Percentiles rank a stretch among this genome's conserved stretches.
These are phyloP conservation scores for Notodonta dromedarius DNA, from an alignment of 2,888 invertebrate species.

Conservation along the genomic window DNA sequence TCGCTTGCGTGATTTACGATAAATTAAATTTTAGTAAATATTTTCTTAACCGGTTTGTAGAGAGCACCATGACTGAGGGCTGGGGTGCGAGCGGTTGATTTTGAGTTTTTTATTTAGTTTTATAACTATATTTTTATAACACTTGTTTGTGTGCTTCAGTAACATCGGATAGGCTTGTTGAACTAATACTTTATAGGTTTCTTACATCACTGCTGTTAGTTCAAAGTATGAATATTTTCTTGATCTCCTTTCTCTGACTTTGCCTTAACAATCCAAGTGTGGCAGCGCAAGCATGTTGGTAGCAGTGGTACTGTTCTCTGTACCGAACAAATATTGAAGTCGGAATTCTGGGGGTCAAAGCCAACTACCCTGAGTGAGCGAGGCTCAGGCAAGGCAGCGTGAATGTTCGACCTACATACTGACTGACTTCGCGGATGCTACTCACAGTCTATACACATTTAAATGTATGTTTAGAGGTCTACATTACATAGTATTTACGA, in stretches of 20 bases:
- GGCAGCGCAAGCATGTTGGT: not conserved
- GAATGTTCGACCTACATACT: no score
- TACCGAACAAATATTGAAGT: not conserved
- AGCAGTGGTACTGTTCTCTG: not conserved
- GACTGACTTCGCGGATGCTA: no score
- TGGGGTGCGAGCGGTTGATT: slow-evolving; percentile 57
- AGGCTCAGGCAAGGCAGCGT: no score
- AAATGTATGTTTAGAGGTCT: no score
- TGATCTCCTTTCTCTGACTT: not conserved
- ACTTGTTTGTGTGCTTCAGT: slow-evolving; percentile 65
- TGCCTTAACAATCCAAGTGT: not conserved
- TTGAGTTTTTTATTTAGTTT: slow-evolving; percentile 74
- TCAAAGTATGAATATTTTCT: no score
- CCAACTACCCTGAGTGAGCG: no score
- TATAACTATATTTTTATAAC: slow-evolving; percentile 67
- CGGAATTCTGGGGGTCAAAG: not conserved
- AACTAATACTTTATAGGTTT: not conserved
- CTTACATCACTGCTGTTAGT: slow-evolving; percentile 12
- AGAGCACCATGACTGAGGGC: slow-evolving; percentile 66
- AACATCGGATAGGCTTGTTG: slow-evolving; percentile 47
- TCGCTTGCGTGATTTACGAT: slow-evolving; percentile 45
- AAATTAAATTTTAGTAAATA: slow-evolving; percentile 54
- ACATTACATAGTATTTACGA: no score
- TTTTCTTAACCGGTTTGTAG: slow-evolving; percentile 40
- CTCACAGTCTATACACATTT: no score